Evolutionary conservation across 2,113 vertebrate species (phyloP).

Genomic region (Corythornis madagascariensis): DNA sequence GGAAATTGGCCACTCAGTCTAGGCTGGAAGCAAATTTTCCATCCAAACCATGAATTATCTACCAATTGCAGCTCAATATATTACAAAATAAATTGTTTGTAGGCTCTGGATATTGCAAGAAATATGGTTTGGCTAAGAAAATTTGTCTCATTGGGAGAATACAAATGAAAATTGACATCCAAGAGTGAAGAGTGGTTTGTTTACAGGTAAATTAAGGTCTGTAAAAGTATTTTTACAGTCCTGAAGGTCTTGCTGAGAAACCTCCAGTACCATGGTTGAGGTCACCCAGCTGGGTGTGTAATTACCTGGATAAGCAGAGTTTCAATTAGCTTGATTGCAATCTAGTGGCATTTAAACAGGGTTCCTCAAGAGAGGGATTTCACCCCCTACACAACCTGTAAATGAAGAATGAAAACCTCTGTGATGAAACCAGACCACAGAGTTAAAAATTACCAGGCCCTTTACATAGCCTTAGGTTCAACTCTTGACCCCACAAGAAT

Average conservation of each 20-base stretch:
- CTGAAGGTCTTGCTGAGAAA: constrained; percentile 2
- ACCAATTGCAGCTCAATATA: not conserved
- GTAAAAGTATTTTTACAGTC: not conserved
- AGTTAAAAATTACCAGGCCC: constrained; percentile 49
- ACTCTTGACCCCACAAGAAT: constrained; percentile 24
- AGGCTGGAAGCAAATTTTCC: not conserved
- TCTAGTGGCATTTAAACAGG: constrained; percentile 13
- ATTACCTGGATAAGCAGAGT: constrained; percentile 37
- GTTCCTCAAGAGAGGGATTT: constrained; percentile 32
- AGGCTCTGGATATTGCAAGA: not conserved
- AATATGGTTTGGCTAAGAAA: not conserved
- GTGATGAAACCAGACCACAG: constrained; percentile 37
- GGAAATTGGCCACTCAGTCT: not conserved
- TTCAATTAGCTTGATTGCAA: constrained; percentile 59
- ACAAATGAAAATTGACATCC: not conserved
- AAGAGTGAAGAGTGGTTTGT: not conserved
- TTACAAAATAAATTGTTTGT: not conserved
- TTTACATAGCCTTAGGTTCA: constrained; percentile 44
- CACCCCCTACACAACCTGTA: not conserved
- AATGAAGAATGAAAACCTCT: constrained; percentile 15
- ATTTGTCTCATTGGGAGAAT: not conserved
- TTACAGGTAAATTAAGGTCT: not conserved
- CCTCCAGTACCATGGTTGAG: not conserved
- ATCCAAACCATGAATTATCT: not conserved
- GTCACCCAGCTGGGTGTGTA: not conserved